A percentile compares a stretch with the other conserved stretches of the same genome.
Conservation (phyloP, 30 jellyfish, hydroid and myxozoan species). For the Hydractinia symbiolongicarpus region DNA sequence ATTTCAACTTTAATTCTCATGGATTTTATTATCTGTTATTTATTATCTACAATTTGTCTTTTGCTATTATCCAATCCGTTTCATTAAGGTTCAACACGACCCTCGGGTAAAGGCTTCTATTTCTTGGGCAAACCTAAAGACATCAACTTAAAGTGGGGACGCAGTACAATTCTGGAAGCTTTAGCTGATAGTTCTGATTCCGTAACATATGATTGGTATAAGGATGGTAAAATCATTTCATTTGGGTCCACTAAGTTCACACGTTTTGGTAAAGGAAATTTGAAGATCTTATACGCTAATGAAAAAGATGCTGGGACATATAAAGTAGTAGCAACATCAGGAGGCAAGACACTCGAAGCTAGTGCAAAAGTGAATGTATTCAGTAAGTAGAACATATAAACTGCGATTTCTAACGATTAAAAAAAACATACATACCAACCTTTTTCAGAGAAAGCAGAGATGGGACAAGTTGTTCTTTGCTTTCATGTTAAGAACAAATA, state of each 20-base stretch:
- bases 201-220: slow-evolving; percentile 52
- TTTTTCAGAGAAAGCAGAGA: too few species aligned
- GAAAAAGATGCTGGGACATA: slow-evolving; percentile 70
- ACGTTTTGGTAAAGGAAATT: slow-evolving; percentile 51
- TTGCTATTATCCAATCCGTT: too few species aligned
- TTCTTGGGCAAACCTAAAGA: slow-evolving; percentile 59
- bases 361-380: slow-evolving; percentile 53
- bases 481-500: too few species aligned
- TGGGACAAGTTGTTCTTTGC: too few species aligned
- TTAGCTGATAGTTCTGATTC: slow-evolving; percentile 74
- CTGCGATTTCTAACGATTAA: background rate
- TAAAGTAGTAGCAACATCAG: slow-evolving; percentile 60
- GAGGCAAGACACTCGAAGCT: slow-evolving; percentile 56
- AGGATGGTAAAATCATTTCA: slow-evolving; percentile 45
- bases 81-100: slow-evolving; percentile 23
- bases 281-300: slow-evolving; percentile 40
- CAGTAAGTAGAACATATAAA: slow-evolving; percentile 26
- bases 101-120: slow-evolving; percentile 12
- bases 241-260: slow-evolving; percentile 40
- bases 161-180: slow-evolving; percentile 75
- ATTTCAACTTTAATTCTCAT: too few species aligned
- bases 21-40: too few species aligned
- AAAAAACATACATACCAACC: background rate
- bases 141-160: slow-evolving; percentile 59
- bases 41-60: too few species aligned